Evolutionary conservation across 2,797 vertebrate genomes (phyloP).

Genomic region (Microctenopoma stevenorrisi): DNA sequence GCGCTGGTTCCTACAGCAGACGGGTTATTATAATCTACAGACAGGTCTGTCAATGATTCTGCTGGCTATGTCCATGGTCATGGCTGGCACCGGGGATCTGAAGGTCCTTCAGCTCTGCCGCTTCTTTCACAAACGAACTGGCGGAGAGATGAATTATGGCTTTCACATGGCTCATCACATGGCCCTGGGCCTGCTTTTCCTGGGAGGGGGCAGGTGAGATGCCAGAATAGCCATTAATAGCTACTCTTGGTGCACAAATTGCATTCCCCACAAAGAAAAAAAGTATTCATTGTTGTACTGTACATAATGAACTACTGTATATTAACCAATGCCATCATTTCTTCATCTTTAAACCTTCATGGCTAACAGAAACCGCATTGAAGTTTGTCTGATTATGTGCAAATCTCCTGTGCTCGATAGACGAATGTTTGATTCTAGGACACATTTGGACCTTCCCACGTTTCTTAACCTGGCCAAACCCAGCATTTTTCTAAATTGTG

Average conservation of each 20-base stretch:
- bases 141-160: constrained; percentile 98
- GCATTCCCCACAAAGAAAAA: no score
- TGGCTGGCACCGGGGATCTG: constrained; percentile 95
- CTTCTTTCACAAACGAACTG: constrained; percentile 95
- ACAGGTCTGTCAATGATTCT: constrained; percentile 94
- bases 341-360: no score
- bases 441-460: neutral
- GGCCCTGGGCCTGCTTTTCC: constrained; percentile 95
- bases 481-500: constrained; percentile 5
- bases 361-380: neutral
- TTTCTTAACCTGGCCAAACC: neutral
- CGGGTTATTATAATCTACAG: constrained; percentile 95
- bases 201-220: constrained; percentile 94
- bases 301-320: no score
- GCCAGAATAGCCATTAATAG: no score
- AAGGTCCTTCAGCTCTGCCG: constrained; percentile 96
- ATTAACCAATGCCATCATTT: no score
- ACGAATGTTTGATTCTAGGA: constrained; percentile 5
- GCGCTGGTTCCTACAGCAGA: constrained; percentile 74
- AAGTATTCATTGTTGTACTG: no score
- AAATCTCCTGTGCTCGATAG: neutral
- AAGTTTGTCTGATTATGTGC: neutral
- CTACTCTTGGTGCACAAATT: no score
- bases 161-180: constrained; percentile 99
- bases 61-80: constrained; percentile 95